phyloP scores from a whole-genome alignment of 2,113 vertebrate genomes.

The Nanorana parkeri region DNA sequence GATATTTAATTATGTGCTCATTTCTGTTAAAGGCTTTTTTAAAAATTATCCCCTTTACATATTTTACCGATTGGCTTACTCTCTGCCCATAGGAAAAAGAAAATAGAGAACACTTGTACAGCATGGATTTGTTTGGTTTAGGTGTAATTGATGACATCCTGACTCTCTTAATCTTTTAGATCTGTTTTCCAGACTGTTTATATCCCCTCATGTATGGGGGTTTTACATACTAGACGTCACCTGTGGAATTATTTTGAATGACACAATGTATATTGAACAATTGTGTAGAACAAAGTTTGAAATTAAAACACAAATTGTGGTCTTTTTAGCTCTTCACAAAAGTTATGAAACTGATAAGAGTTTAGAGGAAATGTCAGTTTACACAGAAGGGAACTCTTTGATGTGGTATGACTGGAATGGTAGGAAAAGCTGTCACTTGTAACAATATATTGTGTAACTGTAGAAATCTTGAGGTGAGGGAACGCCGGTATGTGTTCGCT shows the following conservation, averaged over 20 bases:
- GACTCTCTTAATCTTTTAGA: not conserved
- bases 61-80: conserved; percentile 30
- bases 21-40: not conserved
- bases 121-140: conserved; percentile 5
- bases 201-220: conserved; percentile 3
- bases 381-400: not conserved
- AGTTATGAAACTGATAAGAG: conserved; percentile 7
- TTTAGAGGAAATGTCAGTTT: conserved; percentile 1
- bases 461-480: no score
- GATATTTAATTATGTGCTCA: conserved; percentile 1
- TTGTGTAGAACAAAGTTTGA: not conserved
- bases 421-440: not conserved
- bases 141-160: not conserved
- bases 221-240: not conserved
- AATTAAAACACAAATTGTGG: conserved; percentile 6
- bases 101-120: not conserved
- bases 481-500: no score
- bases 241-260: not conserved
- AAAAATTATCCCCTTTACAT: not conserved
- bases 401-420: not conserved
- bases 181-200: not conserved
- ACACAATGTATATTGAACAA: not conserved
- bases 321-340: not conserved
- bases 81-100: conserved; percentile 15
- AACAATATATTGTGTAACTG: not conserved